phyloP scores from a whole-genome alignment of 2,113 vertebrate genomes.

The Rhea pennata region DNA sequence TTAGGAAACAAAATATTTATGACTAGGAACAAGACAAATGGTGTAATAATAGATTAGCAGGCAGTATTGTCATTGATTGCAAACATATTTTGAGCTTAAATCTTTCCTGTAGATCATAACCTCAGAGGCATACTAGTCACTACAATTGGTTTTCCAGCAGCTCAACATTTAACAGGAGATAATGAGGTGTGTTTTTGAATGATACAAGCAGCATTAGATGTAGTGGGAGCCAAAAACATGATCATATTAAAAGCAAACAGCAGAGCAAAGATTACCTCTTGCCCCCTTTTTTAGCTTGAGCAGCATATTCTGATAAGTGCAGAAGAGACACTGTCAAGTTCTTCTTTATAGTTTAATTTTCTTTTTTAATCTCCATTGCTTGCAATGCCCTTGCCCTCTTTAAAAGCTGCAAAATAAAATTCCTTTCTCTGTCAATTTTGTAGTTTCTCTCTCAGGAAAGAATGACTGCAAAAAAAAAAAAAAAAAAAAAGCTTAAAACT shows the following conservation, averaged over 20 bases:
- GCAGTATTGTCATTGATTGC: neutral
- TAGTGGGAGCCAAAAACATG: slow-evolving; percentile 64
- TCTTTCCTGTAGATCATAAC: neutral
- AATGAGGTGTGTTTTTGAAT: slow-evolving; percentile 60
- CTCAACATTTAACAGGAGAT: slow-evolving; percentile 61
- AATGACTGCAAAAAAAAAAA: neutral
- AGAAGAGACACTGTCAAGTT: slow-evolving; percentile 75
- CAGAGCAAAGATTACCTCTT: slow-evolving; percentile 75
- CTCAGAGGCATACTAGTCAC: neutral
- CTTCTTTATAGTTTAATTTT: slow-evolving; percentile 76
- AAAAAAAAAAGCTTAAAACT: neutral
- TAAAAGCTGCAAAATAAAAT: slow-evolving; percentile 32
- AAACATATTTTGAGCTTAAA: neutral
- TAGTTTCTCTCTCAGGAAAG: neutral
- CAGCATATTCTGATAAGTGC: slow-evolving; percentile 67
- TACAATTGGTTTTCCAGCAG: slow-evolving; percentile 57
- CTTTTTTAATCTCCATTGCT: slow-evolving; percentile 28
- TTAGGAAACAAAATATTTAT: slow-evolving; percentile 7
- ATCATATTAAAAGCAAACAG: slow-evolving; percentile 72
- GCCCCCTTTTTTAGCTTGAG: slow-evolving; percentile 67
- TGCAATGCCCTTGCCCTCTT: slow-evolving; percentile 66
- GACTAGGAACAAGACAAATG: neutral
- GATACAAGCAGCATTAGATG: slow-evolving; percentile 61
- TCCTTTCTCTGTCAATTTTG: slow-evolving; percentile 30
- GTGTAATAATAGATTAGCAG: neutral